Evolutionary conservation across 2,797 vertebrate species (phyloP), one percentile per base, ranked within the genome.

Genomic region (Enteromius viviparus): DNA sequence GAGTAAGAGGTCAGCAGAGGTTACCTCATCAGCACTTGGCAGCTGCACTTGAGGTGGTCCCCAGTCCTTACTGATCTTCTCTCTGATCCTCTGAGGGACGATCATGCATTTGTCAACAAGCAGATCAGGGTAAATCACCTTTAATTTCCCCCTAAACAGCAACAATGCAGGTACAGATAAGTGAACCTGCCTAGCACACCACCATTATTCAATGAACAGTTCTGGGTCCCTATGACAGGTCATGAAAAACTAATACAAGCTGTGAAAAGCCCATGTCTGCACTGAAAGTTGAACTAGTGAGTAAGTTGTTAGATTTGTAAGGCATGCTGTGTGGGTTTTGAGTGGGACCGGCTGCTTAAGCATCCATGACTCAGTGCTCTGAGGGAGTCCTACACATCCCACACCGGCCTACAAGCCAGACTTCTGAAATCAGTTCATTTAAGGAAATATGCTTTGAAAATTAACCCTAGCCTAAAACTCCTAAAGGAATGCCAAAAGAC

Each of bases 51-150:
- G 32, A 14, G 94, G 94, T 3, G 89, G 89, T 60, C 82, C 83
- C 94, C 93, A 94, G 37, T 85, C 74, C 3, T 26, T 87, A 86
- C 89, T 93, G 86, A 95, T 29, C 86, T 89, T 94, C 87, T 92
- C 51, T 87, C 94, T 88, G 76, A 91, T 81, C 45, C 75, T 70
- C 29, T 87, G 82, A 82, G 92, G 86, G 79, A 95, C 60, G 42
- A 89, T 51, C 23, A 89, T 49, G 84, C 94, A 94, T 80, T 87
- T 17, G 8, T 85, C 72, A 40, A 94, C 45, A 37, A 87, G 72
- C 90, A 94, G 62, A 55, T 89, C 87, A 75, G 93, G 94, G 84
- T 95, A 94, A 76, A 80, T 86, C 70, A 92, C 88, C 74, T 91
- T 68, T n/a, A 95, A 87, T 23, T 76, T 85, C 9, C 89, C 93